A percentile compares a stretch with the other conserved stretches of the same genome.
Evolutionary conservation across 2,113 vertebrate species (phyloP).

Genomic region (Crotalus viridis): DNA sequence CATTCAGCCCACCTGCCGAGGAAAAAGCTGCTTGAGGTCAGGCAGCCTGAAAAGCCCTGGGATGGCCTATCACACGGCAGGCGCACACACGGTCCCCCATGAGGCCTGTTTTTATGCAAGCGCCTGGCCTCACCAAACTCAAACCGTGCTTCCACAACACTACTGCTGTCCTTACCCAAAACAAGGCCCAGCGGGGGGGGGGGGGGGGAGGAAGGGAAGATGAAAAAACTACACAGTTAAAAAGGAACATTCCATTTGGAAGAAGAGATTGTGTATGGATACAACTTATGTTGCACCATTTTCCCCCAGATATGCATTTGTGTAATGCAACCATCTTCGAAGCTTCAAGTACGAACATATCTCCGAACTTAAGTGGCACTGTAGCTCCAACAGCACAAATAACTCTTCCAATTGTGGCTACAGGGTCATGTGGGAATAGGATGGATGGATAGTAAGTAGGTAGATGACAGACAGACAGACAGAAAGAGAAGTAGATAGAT

Average conservation of each 20-base stretch:
- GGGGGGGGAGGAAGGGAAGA: not conserved
- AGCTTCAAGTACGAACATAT: not conserved
- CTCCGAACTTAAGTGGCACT: not conserved
- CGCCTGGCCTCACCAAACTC: not conserved
- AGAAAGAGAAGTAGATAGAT: too few relatives aligned
- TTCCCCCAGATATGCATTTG: not conserved
- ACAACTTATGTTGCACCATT: not conserved
- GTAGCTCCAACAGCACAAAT: not conserved
- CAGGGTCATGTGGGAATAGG: not conserved
- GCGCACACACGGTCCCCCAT: not conserved
- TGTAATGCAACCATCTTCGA: not conserved
- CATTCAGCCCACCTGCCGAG: not conserved
- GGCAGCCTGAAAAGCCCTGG: not conserved
- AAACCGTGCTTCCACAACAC: not conserved
- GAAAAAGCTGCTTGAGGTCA: not conserved
- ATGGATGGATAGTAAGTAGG: not conserved
- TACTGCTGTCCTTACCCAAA: not conserved
- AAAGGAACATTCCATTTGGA: not conserved
- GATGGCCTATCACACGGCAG: not conserved
- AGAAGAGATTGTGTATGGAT: too few relatives aligned
- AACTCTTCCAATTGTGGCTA: not conserved
- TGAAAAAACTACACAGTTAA: not conserved
- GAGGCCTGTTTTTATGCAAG: not conserved
- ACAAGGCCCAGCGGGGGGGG: not conserved
- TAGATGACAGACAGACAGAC: too few relatives aligned